phyloP scores from a whole-genome alignment of 1,140 invertebrate species.

The Temnothorax nylanderi region DNA sequence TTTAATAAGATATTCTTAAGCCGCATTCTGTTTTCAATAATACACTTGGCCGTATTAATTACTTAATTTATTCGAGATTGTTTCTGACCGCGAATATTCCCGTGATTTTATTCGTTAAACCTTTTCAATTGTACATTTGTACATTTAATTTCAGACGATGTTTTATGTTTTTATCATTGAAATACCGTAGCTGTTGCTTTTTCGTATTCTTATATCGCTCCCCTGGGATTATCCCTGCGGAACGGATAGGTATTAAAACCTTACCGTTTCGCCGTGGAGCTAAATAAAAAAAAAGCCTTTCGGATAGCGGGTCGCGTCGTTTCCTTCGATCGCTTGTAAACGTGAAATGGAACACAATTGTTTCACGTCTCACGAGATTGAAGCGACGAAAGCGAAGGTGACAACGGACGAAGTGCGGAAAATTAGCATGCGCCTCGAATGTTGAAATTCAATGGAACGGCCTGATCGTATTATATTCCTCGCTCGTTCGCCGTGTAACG shows the following conservation, averaged over 20 bases:
- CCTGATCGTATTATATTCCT: slow-evolving; percentile 69
- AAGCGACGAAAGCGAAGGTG: slow-evolving; percentile 34
- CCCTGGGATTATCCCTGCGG: neutral
- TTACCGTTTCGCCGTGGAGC: neutral
- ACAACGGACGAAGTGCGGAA: neutral
- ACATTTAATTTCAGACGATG: neutral
- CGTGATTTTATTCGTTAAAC: neutral
- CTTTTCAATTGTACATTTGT: neutral
- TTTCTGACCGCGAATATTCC: neutral
- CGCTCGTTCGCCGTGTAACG: slow-evolving; percentile 56
- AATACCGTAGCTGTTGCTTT: neutral
- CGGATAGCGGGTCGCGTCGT: slow-evolving; percentile 16
- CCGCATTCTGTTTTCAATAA: neutral
- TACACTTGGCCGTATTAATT: neutral
- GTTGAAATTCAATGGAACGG: slow-evolving; percentile 69
- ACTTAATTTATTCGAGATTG: neutral
- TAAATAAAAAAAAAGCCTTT: slow-evolving; percentile 28
- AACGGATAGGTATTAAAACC: slow-evolving; percentile 23
- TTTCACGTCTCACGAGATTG: neutral
- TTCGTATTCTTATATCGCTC: slow-evolving; percentile 20
- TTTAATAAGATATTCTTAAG: neutral
- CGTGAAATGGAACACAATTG: slow-evolving; percentile 52
- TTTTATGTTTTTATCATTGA: slow-evolving; percentile 6
- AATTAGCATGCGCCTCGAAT: slow-evolving; percentile 54
- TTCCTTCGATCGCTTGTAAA: slow-evolving; percentile 52